Evolutionary conservation across 2,888 invertebrate genomes (phyloP), one percentile per base, ranked within the genome.

Genomic region (Mythimna vitellina): DNA sequence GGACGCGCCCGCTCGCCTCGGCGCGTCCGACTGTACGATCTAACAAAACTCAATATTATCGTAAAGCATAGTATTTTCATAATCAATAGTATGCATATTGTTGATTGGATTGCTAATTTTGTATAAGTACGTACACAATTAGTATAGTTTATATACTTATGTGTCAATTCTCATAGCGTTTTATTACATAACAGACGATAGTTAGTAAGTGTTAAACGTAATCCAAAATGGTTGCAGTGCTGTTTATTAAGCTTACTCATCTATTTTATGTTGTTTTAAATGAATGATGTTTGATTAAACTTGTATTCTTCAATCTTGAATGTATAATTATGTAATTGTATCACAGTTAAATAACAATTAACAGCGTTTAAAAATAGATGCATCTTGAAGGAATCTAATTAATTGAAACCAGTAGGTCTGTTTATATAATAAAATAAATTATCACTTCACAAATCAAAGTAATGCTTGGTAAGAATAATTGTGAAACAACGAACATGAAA

Each of bases 121-220:
- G 93, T 96, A 96, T 95, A 95, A 92, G 93, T 95, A 95, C 95
- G 93, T 94, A 96, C 96, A 96, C 96, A 93, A 96, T 93, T 96
- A 96, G 96, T 96, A 96, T 96, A 96, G 96, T 96, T 95, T 95
- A 96, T 96, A 96, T 96, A 96, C 96, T 96, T 96, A 96, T 96
- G 96, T 96, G 96, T 96, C 96, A 96, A 96, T 96, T 96, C 96
- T 95, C 93, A 95, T 96, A 96, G 96, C 95, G 90, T 96, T 96
- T 96, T 96, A 96, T 94, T 95, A 96, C 95, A 94, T 93, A 95
- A 95, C 95, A 93, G 92, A 94, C 87, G 92, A 93, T 96, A 96
- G 96, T 84, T 95, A 93, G 95, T 96, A 96, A 96, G 96, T 96
- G 96, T 96, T 96, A 94, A 93, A 93, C 88, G 91, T 95, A 94